A percentile compares a stretch with the other conserved stretches of the same genome.
These are phyloP conservation scores for Lytechinus variegatus DNA, from an alignment of 35 echinoderm and acorn worm genomes.

Conservation along the genomic window DNA sequence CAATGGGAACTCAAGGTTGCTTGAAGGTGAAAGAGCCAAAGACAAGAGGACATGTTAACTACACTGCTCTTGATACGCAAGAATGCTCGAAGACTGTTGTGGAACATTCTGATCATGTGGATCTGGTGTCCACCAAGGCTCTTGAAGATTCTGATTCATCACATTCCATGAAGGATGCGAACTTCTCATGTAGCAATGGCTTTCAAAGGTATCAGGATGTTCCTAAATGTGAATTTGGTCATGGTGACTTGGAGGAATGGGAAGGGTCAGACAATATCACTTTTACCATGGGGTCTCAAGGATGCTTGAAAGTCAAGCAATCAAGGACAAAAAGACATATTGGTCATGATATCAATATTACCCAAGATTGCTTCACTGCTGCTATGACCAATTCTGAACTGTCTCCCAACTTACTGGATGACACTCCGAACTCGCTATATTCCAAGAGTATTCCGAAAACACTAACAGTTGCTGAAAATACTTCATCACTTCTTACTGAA, in stretches of 20 bases:
- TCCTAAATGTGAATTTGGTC: neutral
- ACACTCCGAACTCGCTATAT: neutral
- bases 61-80: neutral
- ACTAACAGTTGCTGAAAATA: neutral
- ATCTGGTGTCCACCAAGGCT: neutral
- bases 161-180: no score
- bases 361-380: neutral
- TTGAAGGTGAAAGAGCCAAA: slow-evolving; percentile 1
- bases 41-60: neutral
- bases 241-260: neutral
- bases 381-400: neutral
- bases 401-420: neutral
- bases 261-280: neutral
- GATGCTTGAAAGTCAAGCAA: neutral
- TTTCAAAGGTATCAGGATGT: neutral
- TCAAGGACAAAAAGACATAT: neutral
- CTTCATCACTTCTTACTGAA: neutral
- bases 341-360: neutral
- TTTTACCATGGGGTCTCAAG: neutral
- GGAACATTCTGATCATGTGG: neutral
- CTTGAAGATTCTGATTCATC: neutral
- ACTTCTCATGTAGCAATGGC: neutral
- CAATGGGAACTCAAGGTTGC: neutral
- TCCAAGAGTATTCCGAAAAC: neutral
- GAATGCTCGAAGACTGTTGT: neutral